Percentiles rank a stretch among this genome's conserved stretches.
These are phyloP conservation scores for Brotula barbata DNA, from an alignment of 2,797 vertebrate species.

Conservation along the genomic window DNA sequence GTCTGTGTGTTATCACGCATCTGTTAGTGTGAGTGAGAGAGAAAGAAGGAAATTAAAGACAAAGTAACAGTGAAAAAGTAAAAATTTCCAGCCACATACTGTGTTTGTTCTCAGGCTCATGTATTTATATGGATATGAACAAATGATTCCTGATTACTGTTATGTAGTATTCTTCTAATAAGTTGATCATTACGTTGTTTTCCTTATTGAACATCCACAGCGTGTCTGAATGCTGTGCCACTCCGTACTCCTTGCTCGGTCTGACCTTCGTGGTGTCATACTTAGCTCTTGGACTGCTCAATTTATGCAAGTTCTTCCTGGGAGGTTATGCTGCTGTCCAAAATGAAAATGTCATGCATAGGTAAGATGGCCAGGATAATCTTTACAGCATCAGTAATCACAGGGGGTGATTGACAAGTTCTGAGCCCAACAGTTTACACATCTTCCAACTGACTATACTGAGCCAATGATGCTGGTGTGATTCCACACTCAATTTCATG, in stretches of 20 bases:
- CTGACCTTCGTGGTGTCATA: constrained; percentile 89
- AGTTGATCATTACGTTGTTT: not conserved
- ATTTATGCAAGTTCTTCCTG: constrained; percentile 87
- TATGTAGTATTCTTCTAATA: not conserved
- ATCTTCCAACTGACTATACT: too few relatives aligned
- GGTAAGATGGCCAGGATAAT: constrained; percentile 69
- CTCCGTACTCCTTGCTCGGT: constrained; percentile 87
- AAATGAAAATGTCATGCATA: constrained; percentile 89
- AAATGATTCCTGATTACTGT: not conserved
- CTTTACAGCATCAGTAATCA: not conserved
- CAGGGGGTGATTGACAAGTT: too few relatives aligned
- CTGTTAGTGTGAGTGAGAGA: not conserved
- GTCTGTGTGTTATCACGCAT: too few relatives aligned
- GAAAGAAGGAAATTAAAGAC: too few relatives aligned
- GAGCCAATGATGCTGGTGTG: too few relatives aligned
- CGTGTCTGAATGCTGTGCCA: constrained; percentile 87
- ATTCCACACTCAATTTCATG: too few relatives aligned
- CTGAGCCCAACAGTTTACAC: too few relatives aligned
- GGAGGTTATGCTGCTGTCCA: constrained; percentile 82
- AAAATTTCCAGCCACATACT: too few relatives aligned
- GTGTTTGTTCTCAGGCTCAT: not conserved
- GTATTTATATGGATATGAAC: not conserved
- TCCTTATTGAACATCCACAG: constrained; percentile 54
- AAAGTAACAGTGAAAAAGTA: too few relatives aligned
- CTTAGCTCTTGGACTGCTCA: constrained; percentile 84